These are phyloP conservation scores for Corella eumyota DNA, from an alignment of 23 tunicate genomes.

Conservation along the genomic window DNA sequence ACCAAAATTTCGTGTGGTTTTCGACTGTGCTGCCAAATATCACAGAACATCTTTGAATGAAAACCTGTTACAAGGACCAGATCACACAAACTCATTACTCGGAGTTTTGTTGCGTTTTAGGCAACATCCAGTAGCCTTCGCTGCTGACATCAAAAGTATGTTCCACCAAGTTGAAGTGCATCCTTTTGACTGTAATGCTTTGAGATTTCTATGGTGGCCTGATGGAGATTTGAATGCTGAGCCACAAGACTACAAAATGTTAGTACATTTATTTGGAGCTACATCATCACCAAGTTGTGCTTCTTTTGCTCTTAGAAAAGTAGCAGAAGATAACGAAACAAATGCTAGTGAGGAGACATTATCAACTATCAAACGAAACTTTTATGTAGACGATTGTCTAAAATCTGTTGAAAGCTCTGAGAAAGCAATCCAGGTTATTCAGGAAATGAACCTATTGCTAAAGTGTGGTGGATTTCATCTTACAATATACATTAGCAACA, in stretches of 20 bases:
- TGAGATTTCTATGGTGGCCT: conserved; percentile 34
- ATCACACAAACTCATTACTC: conserved; percentile 12
- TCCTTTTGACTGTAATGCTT: conserved; percentile 3
- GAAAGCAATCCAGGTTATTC: background rate
- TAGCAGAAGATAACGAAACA: conserved; percentile 6
- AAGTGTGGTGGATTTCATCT: conserved; percentile 10
- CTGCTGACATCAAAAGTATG: conserved; percentile 9
- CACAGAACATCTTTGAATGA: conserved; percentile 18
- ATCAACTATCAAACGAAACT: no score
- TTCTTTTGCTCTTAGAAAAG: conserved; percentile 9
- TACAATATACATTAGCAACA: conserved; percentile 7
- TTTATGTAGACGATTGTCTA: no score
- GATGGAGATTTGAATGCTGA: conserved; percentile 7
- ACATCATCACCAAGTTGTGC: conserved; percentile 30
- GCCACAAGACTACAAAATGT: conserved; percentile 12
- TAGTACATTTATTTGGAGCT: conserved; percentile 21
- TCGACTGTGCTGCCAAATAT: no score
- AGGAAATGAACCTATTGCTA: conserved; percentile 1
- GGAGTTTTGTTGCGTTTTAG: conserved; percentile 28
- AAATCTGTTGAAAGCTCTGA: background rate
- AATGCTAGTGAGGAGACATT: no score
- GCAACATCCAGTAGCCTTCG: conserved; percentile 2
- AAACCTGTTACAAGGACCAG: conserved; percentile 16
- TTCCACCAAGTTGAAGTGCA: conserved; percentile 14
- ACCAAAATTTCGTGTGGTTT: conserved; percentile 12